Conservation (phyloP, 2,797 vertebrate genomes). For the Pantherophis vulpinus region DNA sequence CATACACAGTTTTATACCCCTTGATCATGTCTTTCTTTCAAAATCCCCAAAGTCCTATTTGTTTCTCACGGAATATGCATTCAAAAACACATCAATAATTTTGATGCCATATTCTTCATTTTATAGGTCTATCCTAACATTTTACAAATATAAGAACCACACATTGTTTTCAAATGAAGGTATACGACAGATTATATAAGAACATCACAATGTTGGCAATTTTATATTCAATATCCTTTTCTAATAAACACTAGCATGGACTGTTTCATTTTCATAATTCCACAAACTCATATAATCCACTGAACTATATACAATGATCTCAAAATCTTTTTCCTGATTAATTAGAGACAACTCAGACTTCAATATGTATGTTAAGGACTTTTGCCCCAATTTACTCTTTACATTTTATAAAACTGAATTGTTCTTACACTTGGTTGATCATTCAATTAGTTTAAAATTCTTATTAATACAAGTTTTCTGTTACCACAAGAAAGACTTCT, state of each 20-base stretch:
- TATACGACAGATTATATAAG: background rate
- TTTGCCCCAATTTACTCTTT: background rate
- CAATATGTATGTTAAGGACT: background rate
- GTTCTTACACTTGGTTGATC: background rate
- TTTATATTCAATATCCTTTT: background rate
- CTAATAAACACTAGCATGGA: background rate
- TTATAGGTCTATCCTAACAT: background rate
- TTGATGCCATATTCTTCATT: background rate
- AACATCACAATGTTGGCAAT: background rate
- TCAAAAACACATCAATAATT: background rate
- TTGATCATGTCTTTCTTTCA: background rate
- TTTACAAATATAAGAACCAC: background rate
- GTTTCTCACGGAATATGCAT: background rate
- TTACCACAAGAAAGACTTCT: background rate
- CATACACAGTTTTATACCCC: background rate
- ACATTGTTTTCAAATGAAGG: background rate
- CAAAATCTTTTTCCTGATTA: background rate
- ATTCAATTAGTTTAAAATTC: background rate
- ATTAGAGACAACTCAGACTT: background rate
- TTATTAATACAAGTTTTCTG: background rate
- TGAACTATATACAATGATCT: background rate
- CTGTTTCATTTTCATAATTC: background rate
- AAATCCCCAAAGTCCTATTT: background rate
- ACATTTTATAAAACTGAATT: background rate
- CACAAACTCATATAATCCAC: background rate